phyloP scores from a whole-genome alignment of 2,797 vertebrate species.

The Pogonophryne albipinna region DNA sequence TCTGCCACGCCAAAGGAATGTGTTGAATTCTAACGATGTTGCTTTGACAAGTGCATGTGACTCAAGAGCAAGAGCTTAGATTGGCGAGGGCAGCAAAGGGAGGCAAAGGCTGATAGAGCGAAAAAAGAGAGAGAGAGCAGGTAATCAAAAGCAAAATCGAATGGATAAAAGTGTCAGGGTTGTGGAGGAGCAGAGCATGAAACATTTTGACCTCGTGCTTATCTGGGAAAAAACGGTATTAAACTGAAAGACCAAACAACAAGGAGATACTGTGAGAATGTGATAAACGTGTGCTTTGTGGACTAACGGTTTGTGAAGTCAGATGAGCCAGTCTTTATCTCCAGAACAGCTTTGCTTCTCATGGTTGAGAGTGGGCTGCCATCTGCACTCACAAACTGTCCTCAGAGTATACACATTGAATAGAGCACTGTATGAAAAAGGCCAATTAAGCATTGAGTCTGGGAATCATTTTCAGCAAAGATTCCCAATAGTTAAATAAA shows the following conservation, averaged over 20 bases:
- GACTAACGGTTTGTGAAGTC: slow-evolving; percentile 54
- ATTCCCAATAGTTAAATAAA: slow-evolving; percentile 59
- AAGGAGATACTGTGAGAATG: slow-evolving; percentile 55
- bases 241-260: slow-evolving; percentile 40
- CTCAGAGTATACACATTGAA: slow-evolving; percentile 64
- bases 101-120: slow-evolving; percentile 50
- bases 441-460: slow-evolving; percentile 56
- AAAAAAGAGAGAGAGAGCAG: slow-evolving; percentile 23
- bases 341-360: slow-evolving; percentile 59
- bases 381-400: slow-evolving; percentile 63
- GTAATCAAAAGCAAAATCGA: slow-evolving; percentile 46
- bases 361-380: slow-evolving; percentile 59
- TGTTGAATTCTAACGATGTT: slow-evolving; percentile 86
- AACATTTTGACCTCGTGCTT: slow-evolving; percentile 32
- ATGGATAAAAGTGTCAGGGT: slow-evolving; percentile 46
- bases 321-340: slow-evolving; percentile 68
- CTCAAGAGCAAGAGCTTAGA: slow-evolving; percentile 63
- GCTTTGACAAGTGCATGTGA: slow-evolving; percentile 87
- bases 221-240: slow-evolving; percentile 28
- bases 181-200: slow-evolving; percentile 24
- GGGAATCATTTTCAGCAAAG: slow-evolving; percentile 62
- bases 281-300: slow-evolving; percentile 56
- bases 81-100: slow-evolving; percentile 44
- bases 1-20: slow-evolving; percentile 84
- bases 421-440: slow-evolving; percentile 62